Evolutionary conservation across 2,113 vertebrate genomes (phyloP).

Genomic region (Etheostoma cragini): DNA sequence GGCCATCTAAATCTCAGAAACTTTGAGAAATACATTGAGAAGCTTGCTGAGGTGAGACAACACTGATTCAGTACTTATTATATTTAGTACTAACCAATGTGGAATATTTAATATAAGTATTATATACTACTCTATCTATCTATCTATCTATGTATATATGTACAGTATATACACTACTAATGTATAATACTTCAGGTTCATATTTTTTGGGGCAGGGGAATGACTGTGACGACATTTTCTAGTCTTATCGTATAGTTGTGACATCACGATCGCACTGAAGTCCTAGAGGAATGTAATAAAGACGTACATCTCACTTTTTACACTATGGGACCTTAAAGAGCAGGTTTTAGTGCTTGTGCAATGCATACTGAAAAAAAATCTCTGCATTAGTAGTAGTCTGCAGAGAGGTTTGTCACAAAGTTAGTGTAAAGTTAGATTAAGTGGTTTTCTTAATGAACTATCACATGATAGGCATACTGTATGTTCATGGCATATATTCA

Average conservation of each 20-base stretch:
- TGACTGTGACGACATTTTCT: too few relatives aligned
- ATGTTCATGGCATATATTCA: not conserved
- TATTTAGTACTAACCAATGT: not conserved
- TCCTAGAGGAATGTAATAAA: too few relatives aligned
- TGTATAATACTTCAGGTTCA: too few relatives aligned
- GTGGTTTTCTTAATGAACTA: not conserved
- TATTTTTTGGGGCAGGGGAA: too few relatives aligned
- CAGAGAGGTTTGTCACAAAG: not conserved
- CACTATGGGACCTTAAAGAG: too few relatives aligned
- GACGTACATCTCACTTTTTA: too few relatives aligned
- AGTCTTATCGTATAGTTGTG: too few relatives aligned
- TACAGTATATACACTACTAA: too few relatives aligned
- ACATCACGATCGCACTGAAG: too few relatives aligned
- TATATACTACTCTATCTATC: too few relatives aligned
- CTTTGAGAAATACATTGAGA: slow-evolving; percentile 96
- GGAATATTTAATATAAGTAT: too few relatives aligned
- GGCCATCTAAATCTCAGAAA: slow-evolving; percentile 93
- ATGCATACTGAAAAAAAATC: not conserved
- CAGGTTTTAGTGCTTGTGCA: not conserved
- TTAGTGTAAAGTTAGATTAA: not conserved
- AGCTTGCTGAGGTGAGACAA: slow-evolving; percentile 91
- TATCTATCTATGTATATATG: too few relatives aligned
- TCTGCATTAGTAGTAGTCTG: not conserved
- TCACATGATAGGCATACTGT: not conserved
- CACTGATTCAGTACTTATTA: not conserved